Evolutionary conservation across 2,113 vertebrate genomes (phyloP), one percentile per base, ranked within the genome.

Genomic region (Gobius niger): DNA sequence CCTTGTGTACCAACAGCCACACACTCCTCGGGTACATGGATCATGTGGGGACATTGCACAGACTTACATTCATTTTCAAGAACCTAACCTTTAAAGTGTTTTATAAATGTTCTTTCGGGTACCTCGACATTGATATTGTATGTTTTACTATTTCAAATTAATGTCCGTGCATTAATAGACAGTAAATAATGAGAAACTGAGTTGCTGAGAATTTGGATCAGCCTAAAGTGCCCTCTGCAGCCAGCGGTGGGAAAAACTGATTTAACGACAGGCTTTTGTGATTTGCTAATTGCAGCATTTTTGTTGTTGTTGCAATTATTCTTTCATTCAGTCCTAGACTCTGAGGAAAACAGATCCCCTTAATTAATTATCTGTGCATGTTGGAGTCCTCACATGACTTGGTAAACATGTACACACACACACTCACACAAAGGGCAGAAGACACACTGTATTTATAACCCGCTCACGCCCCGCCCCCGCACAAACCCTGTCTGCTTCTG

Each of bases 361-460:
- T 52, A 52, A 9, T 9, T 8, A 16, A 15, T 16, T 18, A 16
- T 52, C 50, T 52, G 50, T 11, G 10, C 16, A 7, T 5, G 7
- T 18, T 52, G 2, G 3, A 18, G 52, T 54, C 52, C 52, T 18
- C 52, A 12, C 5, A 24, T 24, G 18, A 19, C 18, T 4, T 24
- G 52, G 18, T 24, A 24, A 16, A 54, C 52, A 12, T 6, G 18
- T 24, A 3, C 5, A 4, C 24, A 7, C 53, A 65, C n/a, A 15
- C 41, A 69, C 66, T 77, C 60, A 77, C 63, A 61, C 52, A 42
- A 41, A 9, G 54, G 57, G 34, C 52, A 69, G 74, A 51, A 79
- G 8, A 73, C 80, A 66, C 44, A 41, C 40, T 46, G 72, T 78
- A 81, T 85, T 82, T 80, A 82, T 79, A 84, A 68, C 68, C 62